Conservation (phyloP, 1,140 invertebrate genomes). For the Drosophila watanabei region DNA sequence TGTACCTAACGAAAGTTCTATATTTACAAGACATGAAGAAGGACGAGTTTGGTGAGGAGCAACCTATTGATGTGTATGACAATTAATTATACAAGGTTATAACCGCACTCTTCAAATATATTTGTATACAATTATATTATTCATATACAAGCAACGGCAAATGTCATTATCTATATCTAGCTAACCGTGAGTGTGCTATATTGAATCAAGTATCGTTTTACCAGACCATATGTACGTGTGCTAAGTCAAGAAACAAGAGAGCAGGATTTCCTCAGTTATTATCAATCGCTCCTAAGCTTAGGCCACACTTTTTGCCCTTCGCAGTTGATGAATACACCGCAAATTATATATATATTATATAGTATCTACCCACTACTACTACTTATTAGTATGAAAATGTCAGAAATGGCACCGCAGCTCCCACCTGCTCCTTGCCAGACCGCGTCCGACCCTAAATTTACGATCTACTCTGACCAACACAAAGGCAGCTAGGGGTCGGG, state of each 20-base stretch:
- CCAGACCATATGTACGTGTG: constrained; percentile 74
- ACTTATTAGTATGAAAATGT: constrained; percentile 22
- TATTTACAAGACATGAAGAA: constrained; percentile 68
- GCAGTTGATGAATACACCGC: constrained; percentile 34
- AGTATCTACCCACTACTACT: constrained; percentile 14
- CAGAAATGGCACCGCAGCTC: constrained; percentile 24
- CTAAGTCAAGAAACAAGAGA: constrained; percentile 28
- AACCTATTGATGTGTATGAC: constrained; percentile 79
- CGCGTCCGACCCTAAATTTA: neutral
- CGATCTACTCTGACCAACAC: constrained; percentile 27
- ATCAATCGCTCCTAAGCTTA: constrained; percentile 23
- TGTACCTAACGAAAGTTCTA: constrained; percentile 74
- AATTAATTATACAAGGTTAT: constrained; percentile 80
- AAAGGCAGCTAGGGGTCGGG: constrained; percentile 49
- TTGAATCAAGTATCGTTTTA: constrained; percentile 65
- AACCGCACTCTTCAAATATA: constrained; percentile 53
- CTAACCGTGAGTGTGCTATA: constrained; percentile 44
- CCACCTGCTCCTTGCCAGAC: neutral
- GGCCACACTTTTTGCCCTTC: constrained; percentile 29
- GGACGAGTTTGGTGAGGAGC: constrained; percentile 26
- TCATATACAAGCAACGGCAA: constrained; percentile 48
- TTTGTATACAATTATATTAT: constrained; percentile 76
- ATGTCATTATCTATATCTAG: constrained; percentile 54
- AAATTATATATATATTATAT: constrained; percentile 20
- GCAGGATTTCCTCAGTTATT: constrained; percentile 48